Percentiles rank a stretch among this genome's conserved stretches.
Conservation (phyloP, 2,888 invertebrate species). For the Athrips mouffetella region DNA sequence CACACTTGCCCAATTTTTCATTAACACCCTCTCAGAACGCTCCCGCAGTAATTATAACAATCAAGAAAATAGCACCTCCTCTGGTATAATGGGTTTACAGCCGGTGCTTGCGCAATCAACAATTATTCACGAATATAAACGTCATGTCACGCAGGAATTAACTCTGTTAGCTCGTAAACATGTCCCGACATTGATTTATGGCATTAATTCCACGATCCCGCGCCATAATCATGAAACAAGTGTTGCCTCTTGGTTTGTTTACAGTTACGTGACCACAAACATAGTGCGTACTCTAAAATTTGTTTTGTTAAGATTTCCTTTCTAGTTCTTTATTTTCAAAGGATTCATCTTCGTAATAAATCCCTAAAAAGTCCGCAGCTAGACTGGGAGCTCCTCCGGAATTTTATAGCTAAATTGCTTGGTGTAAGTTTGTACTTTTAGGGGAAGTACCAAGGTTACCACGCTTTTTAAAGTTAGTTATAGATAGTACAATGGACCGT, state of each 20-base stretch:
- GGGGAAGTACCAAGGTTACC: too few relatives aligned
- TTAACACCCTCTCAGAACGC: not conserved
- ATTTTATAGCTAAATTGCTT: too few relatives aligned
- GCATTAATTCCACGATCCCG: conserved; percentile 64
- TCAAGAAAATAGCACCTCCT: conserved; percentile 12
- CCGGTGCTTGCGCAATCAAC: conserved; percentile 50
- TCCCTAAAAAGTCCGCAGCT: too few relatives aligned
- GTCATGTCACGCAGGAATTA: conserved; percentile 73
- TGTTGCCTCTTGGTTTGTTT: conserved; percentile 32
- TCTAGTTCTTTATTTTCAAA: too few relatives aligned
- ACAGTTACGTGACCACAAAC: too few relatives aligned
- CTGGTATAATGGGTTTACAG: conserved; percentile 17
- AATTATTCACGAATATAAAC: conserved; percentile 75
- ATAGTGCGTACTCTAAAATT: too few relatives aligned
- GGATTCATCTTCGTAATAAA: too few relatives aligned
- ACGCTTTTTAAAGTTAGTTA: too few relatives aligned
- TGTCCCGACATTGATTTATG: conserved; percentile 73
- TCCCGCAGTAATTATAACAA: conserved; percentile 12
- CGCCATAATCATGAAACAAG: conserved; percentile 61
- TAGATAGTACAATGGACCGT: too few relatives aligned
- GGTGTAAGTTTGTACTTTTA: too few relatives aligned
- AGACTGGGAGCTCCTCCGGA: too few relatives aligned
- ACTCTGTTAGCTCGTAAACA: conserved; percentile 77
- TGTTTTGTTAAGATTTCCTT: too few relatives aligned
- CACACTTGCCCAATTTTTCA: conserved; percentile 7